Base-by-base conservation (phyloP, 1,140 invertebrate species). In the Drosophila parabipectinata region DNA sequence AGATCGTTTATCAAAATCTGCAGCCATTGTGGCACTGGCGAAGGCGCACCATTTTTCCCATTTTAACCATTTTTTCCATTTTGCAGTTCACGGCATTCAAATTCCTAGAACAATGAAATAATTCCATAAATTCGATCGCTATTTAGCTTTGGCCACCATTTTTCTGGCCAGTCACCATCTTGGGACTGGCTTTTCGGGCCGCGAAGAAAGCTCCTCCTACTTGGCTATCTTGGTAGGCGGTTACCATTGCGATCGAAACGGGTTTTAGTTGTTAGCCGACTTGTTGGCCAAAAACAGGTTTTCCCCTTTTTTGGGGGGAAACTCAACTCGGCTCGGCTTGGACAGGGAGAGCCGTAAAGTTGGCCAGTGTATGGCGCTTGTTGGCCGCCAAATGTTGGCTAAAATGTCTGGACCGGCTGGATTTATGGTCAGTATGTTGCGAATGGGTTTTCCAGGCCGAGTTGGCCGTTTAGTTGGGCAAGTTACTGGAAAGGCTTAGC, bases 101-200 rank as follows among this genome's bases (percentile, higher is more conserved):
- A 88, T 88, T 88, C 83, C 79, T 88, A 88, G 83, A 88, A 88
- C 83, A 88, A 88, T 88, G 83, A 88, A 88, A 88, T 88, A 88
- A 88, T 88, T 87, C 82, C 82, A 87, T 87, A 87, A 87, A 88
- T 87, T 88, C 83, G 83, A 88, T 79, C 83, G 61, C 84, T 83
- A 88, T 69, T 68, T 88, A 79, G 79, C 52, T 51, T 51, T 67
- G 62, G 41, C 81, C 84, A 83, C 83, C 83, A 88, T 88, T 88
- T 88, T 88, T 45, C 10, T 60, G 48, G 28, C 54, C 66, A 72
- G 56, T 77, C 83, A 79, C 83, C 83, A 87, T 87, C 82, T 85
- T 85, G 72, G 82, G 56, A n/a, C 44, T 21, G 6, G 44, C 18
- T 5, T 18, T 15, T 44, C 14, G 9, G 14, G 15, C 9, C 44